Conservation (phyloP, 2,797 vertebrate species). For the Danio tinwini region DNA sequence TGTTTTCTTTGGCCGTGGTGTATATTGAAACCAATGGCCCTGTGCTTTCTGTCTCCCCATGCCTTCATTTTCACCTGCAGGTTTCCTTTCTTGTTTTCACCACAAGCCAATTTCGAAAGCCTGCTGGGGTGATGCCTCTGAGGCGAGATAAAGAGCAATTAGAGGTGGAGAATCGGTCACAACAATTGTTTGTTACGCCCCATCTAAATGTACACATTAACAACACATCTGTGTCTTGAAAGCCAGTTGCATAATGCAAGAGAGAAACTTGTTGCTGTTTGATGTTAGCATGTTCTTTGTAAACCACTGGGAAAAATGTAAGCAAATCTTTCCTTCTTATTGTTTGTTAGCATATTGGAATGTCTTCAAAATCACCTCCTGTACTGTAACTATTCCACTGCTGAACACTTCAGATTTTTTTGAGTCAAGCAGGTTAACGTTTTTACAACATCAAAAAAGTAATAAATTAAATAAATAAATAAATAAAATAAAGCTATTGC, state of each 20-base stretch:
- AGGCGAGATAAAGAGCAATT: constrained; percentile 22
- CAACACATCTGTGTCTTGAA: background rate
- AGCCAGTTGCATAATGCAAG: background rate
- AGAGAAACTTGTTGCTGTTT: background rate
- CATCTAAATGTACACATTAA: background rate
- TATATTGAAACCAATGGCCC: constrained; percentile 12
- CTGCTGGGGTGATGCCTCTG: constrained; percentile 14
- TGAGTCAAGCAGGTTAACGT: too few relatives aligned
- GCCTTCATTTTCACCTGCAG: constrained; percentile 49
- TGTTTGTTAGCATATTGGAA: background rate
- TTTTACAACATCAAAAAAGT: too few relatives aligned
- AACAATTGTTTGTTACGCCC: background rate
- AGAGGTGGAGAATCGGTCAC: background rate
- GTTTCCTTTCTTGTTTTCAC: constrained; percentile 42
- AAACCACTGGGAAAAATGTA: background rate
- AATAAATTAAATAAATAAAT: too few relatives aligned
- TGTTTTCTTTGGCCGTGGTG: constrained; percentile 45
- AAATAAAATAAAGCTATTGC: too few relatives aligned
- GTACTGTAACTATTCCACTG: background rate
- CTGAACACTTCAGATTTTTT: too few relatives aligned
- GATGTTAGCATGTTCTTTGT: background rate
- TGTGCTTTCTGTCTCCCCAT: constrained; percentile 3
- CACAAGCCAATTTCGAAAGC: constrained; percentile 6
- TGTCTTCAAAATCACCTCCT: background rate
- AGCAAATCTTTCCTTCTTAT: background rate